Conservation (phyloP, 2,113 vertebrate genomes). For the Lepisosteus osseus region DNA sequence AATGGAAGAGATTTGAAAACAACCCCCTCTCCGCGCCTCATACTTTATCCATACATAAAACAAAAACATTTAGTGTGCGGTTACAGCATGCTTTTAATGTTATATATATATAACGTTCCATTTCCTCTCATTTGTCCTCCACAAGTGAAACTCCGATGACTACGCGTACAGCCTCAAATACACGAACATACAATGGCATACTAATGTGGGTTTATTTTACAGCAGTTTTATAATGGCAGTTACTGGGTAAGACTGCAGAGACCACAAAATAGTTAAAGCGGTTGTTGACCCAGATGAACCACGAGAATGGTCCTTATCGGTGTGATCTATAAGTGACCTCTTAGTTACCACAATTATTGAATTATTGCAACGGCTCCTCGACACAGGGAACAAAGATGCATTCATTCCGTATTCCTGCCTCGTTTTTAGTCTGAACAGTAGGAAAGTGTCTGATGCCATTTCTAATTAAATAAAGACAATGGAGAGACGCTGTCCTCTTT, state of each 20-base stretch:
- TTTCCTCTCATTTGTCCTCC: too few relatives aligned
- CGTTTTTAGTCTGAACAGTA: conserved; percentile 55
- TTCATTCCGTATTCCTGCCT: conserved; percentile 59
- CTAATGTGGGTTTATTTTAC: too few relatives aligned
- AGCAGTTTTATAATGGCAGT: too few relatives aligned
- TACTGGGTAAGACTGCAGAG: conserved; percentile 28
- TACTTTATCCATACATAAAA: too few relatives aligned
- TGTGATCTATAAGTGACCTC: conserved; percentile 69
- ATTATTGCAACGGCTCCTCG: conserved; percentile 66
- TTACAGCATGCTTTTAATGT: too few relatives aligned
- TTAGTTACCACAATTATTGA: conserved; percentile 75
- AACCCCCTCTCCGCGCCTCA: too few relatives aligned
- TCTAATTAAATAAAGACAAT: conserved; percentile 70
- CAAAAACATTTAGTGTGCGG: too few relatives aligned
- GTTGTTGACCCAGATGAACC: conserved; percentile 54
- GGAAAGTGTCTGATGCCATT: conserved; percentile 74
- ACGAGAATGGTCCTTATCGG: conserved; percentile 55
- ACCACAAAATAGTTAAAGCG: conserved; percentile 63
- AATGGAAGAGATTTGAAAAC: too few relatives aligned
- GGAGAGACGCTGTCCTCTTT: conserved; percentile 57
- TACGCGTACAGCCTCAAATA: too few relatives aligned
- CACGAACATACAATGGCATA: too few relatives aligned
- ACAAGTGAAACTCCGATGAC: too few relatives aligned
- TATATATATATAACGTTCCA: too few relatives aligned
- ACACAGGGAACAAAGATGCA: conserved; percentile 63